Evolutionary conservation across 2,888 invertebrate genomes (phyloP).

Genomic region (Folsomia manolachei): DNA sequence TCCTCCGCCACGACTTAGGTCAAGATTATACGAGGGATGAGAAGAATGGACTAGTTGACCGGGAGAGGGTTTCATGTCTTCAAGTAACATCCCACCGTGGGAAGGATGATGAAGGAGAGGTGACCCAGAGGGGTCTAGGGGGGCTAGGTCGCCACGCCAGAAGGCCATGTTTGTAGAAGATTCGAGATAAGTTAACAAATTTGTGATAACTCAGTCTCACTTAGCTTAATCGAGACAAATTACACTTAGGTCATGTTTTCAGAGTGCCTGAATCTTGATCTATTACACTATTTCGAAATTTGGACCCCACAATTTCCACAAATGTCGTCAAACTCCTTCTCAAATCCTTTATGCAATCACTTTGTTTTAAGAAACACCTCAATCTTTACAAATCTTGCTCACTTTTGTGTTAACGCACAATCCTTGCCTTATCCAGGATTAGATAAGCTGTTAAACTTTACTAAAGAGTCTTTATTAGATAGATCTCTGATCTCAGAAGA

Average conservation of each 20-base stretch:
- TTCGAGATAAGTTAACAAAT: not conserved
- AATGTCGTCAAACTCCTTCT: not conserved
- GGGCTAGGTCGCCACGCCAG: slow-evolving; percentile 47
- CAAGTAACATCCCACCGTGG: slow-evolving; percentile 39
- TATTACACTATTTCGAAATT: not conserved
- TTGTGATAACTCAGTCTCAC: not conserved
- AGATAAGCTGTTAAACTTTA: slow-evolving; percentile 1
- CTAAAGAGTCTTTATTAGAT: too few relatives aligned
- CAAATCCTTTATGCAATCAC: too few relatives aligned
- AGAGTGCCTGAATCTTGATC: too few relatives aligned
- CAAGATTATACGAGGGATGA: slow-evolving; percentile 49
- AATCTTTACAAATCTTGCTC: too few relatives aligned
- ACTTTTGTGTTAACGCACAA: not conserved
- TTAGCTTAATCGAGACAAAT: not conserved
- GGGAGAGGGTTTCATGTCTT: slow-evolving; percentile 44
- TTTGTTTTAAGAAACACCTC: too few relatives aligned
- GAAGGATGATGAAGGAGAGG: slow-evolving; percentile 41
- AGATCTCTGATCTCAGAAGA: not conserved
- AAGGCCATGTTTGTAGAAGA: slow-evolving; percentile 44
- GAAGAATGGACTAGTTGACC: slow-evolving; percentile 45
- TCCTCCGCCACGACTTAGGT: slow-evolving; percentile 41
- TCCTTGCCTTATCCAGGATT: not conserved
- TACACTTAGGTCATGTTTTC: not conserved
- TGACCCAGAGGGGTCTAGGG: slow-evolving; percentile 46
- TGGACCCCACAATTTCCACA: not conserved